Conservation (phyloP, 2,113 vertebrate species). For the Syrmaticus mikado region DNA sequence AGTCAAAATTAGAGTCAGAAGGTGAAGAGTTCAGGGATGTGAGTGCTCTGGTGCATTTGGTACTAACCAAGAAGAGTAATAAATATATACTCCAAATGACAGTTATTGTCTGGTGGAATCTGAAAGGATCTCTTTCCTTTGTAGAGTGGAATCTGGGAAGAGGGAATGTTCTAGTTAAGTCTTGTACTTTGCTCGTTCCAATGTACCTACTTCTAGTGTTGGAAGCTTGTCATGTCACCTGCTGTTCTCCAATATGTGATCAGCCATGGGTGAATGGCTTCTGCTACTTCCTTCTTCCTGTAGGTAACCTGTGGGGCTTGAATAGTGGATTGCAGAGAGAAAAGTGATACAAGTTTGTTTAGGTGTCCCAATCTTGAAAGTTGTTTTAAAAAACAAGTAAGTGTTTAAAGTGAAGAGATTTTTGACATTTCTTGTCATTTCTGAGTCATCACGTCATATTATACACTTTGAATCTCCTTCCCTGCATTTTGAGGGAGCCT, state of each 20-base stretch:
- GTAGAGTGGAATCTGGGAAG: background rate
- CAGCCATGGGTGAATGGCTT: background rate
- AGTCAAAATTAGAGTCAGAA: background rate
- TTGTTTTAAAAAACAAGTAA: background rate
- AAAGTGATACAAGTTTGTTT: background rate
- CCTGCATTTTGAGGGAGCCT: background rate
- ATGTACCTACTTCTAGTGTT: background rate
- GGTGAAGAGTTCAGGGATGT: background rate
- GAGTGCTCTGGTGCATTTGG: background rate
- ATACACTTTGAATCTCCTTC: background rate
- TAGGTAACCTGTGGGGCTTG: no score
- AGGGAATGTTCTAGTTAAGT: background rate
- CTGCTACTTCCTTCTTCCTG: background rate
- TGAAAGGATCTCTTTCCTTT: background rate
- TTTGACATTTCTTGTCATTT: background rate
- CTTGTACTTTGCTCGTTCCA: background rate
- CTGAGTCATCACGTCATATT: background rate
- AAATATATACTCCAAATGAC: accelerated
- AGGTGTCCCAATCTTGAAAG: background rate
- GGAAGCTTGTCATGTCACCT: background rate
- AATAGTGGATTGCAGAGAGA: background rate
- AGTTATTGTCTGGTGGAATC: background rate
- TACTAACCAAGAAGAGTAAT: background rate
- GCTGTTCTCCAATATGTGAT: background rate
- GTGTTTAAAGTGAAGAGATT: background rate